A percentile compares a stretch with the other conserved stretches of the same genome.
These are phyloP conservation scores for Megamerina dolium DNA, from an alignment of 2,888 invertebrate species.

Conservation along the genomic window DNA sequence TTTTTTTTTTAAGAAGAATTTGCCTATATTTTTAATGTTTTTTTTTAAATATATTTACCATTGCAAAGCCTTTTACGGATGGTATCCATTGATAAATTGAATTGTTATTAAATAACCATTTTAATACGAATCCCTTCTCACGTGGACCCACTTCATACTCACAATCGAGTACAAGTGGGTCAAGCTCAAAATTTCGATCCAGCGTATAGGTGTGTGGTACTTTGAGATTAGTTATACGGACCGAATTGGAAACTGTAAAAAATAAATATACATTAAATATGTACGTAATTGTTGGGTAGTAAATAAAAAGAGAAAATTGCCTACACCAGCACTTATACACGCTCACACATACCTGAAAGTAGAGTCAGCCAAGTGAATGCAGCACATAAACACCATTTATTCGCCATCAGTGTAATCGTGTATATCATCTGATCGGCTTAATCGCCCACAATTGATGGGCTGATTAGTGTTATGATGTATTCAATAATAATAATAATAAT, in stretches of 20 bases:
- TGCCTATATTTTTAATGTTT: neutral
- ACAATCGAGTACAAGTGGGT: constrained; percentile 47
- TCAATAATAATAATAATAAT: too few relatives aligned
- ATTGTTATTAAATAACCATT: constrained; percentile 49
- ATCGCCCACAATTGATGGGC: too few relatives aligned
- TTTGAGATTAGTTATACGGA: constrained; percentile 47
- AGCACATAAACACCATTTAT: constrained; percentile 35
- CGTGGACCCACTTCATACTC: constrained; percentile 45
- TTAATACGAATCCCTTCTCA: constrained; percentile 48
- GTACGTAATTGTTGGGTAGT: neutral
- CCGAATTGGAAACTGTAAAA: constrained; percentile 39
- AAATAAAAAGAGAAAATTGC: neutral
- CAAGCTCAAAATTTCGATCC: constrained; percentile 42
- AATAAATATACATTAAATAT: too few relatives aligned
- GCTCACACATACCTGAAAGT: constrained; percentile 33
- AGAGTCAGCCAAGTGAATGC: constrained; percentile 40
- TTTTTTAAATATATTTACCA: constrained; percentile 35
- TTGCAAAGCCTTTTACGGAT: constrained; percentile 46
- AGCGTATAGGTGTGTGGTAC: constrained; percentile 49
- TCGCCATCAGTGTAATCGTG: constrained; percentile 42
- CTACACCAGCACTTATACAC: neutral
- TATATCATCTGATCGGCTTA: too few relatives aligned
- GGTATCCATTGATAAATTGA: constrained; percentile 50
- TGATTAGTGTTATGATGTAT: too few relatives aligned
- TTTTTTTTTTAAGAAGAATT: too few relatives aligned